These are phyloP conservation scores for Caranx ignobilis DNA, from an alignment of 2,113 vertebrate species.

Conservation along the genomic window DNA sequence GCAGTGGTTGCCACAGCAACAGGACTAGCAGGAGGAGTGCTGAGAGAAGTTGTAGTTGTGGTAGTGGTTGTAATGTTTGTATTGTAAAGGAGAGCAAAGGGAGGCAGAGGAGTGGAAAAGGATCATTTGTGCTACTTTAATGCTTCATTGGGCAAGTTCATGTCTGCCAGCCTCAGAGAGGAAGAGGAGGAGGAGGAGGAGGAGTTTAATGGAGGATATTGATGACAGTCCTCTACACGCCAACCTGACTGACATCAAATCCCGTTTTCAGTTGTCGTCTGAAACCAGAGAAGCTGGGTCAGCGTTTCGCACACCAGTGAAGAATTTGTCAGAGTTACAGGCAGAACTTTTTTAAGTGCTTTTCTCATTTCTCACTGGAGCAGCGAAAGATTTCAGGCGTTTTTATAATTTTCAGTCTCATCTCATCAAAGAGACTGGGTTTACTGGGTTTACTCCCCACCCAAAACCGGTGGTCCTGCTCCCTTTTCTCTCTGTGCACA, in stretches of 20 bases:
- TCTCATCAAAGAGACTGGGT: too few species aligned
- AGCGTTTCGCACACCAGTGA: not conserved
- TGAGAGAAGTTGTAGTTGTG: not conserved
- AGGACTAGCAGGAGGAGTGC: not conserved
- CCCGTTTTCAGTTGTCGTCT: not conserved
- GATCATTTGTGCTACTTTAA: conserved; percentile 24
- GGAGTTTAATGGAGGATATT: conserved; percentile 18
- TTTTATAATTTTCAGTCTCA: too few species aligned
- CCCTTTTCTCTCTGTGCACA: not conserved
- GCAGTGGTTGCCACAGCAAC: not conserved
- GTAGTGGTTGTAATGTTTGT: not conserved
- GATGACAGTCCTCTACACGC: not conserved
- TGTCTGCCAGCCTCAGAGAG: not conserved
- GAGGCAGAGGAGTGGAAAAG: not conserved
- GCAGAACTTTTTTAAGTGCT: too few species aligned
- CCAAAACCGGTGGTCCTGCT: not conserved
- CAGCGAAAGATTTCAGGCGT: too few species aligned
- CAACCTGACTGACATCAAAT: not conserved
- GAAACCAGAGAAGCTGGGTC: not conserved
- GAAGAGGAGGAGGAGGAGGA: conserved; percentile 1
- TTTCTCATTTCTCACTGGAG: too few species aligned
- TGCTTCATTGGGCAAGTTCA: conserved; percentile 16
- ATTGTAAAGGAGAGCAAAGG: not conserved
- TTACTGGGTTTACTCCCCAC: not conserved
- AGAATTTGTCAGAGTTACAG: not conserved